Percentiles rank a stretch among this genome's conserved stretches.
phyloP scores from a whole-genome alignment of 2,888 invertebrate species.

The Eilema depressum region DNA sequence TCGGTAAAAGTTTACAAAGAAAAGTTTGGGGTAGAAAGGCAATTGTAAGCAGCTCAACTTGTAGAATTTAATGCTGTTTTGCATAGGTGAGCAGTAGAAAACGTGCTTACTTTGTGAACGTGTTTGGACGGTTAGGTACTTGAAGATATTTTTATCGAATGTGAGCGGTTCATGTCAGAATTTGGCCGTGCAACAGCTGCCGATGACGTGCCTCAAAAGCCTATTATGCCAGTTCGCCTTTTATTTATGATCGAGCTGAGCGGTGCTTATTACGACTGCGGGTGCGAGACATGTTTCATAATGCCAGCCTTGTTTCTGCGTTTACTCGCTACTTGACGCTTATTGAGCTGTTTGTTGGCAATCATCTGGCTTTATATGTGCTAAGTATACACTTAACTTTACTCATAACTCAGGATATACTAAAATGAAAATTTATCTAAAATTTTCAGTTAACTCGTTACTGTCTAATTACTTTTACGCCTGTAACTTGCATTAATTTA shows the following conservation, averaged over 20 bases:
- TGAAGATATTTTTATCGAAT: constrained; percentile 69
- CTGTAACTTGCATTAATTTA: constrained; percentile 57
- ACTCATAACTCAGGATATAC: constrained; percentile 23
- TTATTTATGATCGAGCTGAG: constrained; percentile 83
- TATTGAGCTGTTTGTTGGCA: constrained; percentile 72
- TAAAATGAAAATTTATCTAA: constrained; percentile 9
- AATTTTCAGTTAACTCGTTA: constrained; percentile 13
- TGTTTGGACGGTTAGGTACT: constrained; percentile 41
- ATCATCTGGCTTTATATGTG: constrained; percentile 50
- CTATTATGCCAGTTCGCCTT: constrained; percentile 75
- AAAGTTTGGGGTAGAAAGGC: constrained; percentile 51
- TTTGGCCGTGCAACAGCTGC: constrained; percentile 74
- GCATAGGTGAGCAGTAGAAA: constrained; percentile 48
- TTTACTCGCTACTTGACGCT: constrained; percentile 65
- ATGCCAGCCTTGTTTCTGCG: constrained; percentile 68
- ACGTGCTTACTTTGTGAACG: constrained; percentile 34
- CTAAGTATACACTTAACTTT: constrained; percentile 20
- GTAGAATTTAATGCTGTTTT: constrained; percentile 58
- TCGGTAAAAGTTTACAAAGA: constrained; percentile 50
- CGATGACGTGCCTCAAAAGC: constrained; percentile 74
- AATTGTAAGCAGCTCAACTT: constrained; percentile 41
- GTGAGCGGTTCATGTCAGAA: constrained; percentile 63
- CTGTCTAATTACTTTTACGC: constrained; percentile 53
- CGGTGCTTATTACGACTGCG: constrained; percentile 79
- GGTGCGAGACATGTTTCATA: constrained; percentile 76